Evolutionary conservation across 1,140 invertebrate genomes (phyloP), one percentile per base, ranked within the genome.

Genomic region (Gonioctena quinquepunctata): DNA sequence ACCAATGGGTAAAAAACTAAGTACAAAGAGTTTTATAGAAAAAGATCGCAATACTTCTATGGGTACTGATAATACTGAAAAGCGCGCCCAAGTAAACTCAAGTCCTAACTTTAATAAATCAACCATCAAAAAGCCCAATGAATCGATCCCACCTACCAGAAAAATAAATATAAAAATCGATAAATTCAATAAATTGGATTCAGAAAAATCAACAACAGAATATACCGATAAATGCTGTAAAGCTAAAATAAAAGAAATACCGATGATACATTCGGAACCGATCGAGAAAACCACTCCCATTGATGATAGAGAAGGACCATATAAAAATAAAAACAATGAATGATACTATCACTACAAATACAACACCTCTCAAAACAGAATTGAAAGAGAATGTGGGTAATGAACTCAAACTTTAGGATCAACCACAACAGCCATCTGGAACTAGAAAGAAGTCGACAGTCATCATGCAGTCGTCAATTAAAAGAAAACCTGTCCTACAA

Each of bases 171-270:
- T 42, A 42, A 42, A 42, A n/a, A 42, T 4, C 16, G 33, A 42
- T 42, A 11, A 1, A n/a, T 13, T n/a, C 33, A 42, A 42, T 2
- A 42, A 42, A 42, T 13, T n/a, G 16, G 11, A 42, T 42, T 42
- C 5, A n/a, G 33, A 42, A n/a, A 42, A 42, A n/a, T 42, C 33
- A 11, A n/a, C n/a, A 57, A 72, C 63, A 26, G 70, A 74, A 57
- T 72, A 66, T 52, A 59, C 64, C 8, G 67, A 72, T 66, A 33
- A 76, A 54, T 75, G 60, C 62, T 71, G 57, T n/a, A 73, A 62
- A 66, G 11, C 68, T 1, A 73, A 68, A 52, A 4, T 52, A 28
- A 75, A 59, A 21, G 62, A 70, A 63, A 25, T 19, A 70, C 26
- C 26, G 69, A 65, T 68, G 27, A 76, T 69, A 22, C 23, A 22